A percentile compares a stretch with the other conserved stretches of the same genome.
phyloP scores from a whole-genome alignment of 2,888 invertebrate genomes.

The Abrostola triplasia region DNA sequence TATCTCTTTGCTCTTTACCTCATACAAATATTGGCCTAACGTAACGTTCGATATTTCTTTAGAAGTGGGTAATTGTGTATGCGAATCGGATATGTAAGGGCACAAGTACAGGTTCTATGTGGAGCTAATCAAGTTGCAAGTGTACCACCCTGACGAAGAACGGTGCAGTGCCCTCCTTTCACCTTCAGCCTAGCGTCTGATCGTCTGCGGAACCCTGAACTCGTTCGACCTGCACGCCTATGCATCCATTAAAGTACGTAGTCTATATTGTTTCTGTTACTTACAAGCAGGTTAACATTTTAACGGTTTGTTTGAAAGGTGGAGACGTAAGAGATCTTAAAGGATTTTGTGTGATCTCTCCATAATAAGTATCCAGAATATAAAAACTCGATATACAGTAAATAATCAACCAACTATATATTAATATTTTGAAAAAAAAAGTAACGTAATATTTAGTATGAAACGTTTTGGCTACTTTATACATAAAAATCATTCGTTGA shows the following conservation, averaged over 20 bases:
- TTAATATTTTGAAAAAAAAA: no score
- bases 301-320: constrained; percentile 4
- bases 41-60: neutral
- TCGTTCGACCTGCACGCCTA: constrained; percentile 58
- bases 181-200: constrained; percentile 64
- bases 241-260: constrained; percentile 40
- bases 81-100: constrained; percentile 45
- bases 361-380: no score
- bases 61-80: constrained; percentile 42
- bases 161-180: constrained; percentile 76
- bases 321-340: constrained; percentile 7
- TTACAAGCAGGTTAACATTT: constrained; percentile 17
- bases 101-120: constrained; percentile 42
- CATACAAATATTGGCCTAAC: no score
- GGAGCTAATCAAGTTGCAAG: constrained; percentile 42
- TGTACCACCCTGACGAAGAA: constrained; percentile 51
- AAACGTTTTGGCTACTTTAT: no score
- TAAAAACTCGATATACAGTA: no score
- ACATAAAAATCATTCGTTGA: no score
- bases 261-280: constrained; percentile 26
- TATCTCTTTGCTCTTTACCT: no score
- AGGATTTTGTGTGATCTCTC: neutral
- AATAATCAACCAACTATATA: no score
- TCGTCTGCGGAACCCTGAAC: constrained; percentile 66
- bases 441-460: no score